Evolutionary conservation across 2,113 vertebrate genomes (phyloP).

Genomic region (Epinephelus moara): DNA sequence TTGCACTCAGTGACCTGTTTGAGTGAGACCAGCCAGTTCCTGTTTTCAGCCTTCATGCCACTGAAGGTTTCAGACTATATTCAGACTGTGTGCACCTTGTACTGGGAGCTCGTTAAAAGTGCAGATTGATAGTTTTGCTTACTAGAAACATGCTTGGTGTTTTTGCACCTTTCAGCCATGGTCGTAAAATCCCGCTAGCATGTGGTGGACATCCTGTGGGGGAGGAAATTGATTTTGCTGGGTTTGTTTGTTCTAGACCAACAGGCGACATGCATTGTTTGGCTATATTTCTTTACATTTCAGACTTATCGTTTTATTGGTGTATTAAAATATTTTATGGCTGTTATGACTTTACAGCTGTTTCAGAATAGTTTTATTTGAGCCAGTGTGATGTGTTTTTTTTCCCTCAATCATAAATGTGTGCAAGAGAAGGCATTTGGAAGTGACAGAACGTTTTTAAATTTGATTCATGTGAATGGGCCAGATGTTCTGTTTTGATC

Average conservation of each 20-base stretch:
- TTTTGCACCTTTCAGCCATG: conserved; percentile 64
- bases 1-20: conserved; percentile 26
- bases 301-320: conserved; percentile 50
- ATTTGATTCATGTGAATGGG: conserved; percentile 50
- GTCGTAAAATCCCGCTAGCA: conserved; percentile 52
- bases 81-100: conserved; percentile 31
- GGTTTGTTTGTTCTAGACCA: conserved; percentile 61
- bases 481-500: conserved; percentile 65
- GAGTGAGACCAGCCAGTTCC: conserved; percentile 41
- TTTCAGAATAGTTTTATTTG: conserved; percentile 39
- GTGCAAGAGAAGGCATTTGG: conserved; percentile 17
- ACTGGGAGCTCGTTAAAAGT: conserved; percentile 22
- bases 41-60: conserved; percentile 42
- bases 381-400: conserved; percentile 22
- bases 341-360: conserved; percentile 38
- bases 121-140: conserved; percentile 53
- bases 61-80: conserved; percentile 34
- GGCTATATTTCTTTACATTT: conserved; percentile 35
- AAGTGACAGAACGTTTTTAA: conserved; percentile 26
- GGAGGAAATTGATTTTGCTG: conserved; percentile 70
- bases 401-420: conserved; percentile 20
- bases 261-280: conserved; percentile 37
- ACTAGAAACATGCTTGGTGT: conserved; percentile 51
- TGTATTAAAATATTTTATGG: conserved; percentile 52
- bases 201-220: conserved; percentile 66